Percentiles rank a stretch among this genome's conserved stretches.
phyloP scores from a whole-genome alignment of 2,797 vertebrate genomes.

The Betta splendens region DNA sequence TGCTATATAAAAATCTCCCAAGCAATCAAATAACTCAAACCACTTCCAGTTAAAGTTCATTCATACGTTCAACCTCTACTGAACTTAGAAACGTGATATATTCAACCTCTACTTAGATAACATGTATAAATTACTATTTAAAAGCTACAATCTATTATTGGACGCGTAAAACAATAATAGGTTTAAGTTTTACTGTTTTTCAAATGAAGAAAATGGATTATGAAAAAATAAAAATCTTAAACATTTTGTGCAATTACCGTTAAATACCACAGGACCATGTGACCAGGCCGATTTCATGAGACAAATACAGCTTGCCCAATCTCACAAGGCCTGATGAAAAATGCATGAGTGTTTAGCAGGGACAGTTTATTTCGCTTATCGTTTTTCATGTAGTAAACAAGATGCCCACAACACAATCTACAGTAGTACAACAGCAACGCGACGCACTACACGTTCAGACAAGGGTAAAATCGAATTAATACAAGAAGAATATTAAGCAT shows the following conservation, averaged over 20 bases:
- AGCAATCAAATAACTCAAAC: constrained; percentile 10
- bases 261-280: constrained; percentile 27
- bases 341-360: constrained; percentile 38
- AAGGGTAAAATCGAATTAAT: background rate
- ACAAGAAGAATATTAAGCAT: background rate
- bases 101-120: too few species aligned
- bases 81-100: too few species aligned
- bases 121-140: background rate
- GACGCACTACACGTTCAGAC: background rate
- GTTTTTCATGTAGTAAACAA: constrained; percentile 27
- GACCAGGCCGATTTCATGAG: constrained; percentile 29
- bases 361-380: constrained; percentile 30
- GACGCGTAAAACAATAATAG: background rate
- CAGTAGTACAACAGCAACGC: background rate
- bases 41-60: too few species aligned
- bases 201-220: too few species aligned
- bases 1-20: constrained; percentile 14
- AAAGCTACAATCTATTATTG: background rate
- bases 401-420: constrained; percentile 21
- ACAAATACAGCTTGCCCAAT: constrained; percentile 32
- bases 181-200: background rate
- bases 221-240: too few species aligned
- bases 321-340: constrained; percentile 42
- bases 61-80: too few species aligned
- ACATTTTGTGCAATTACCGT: constrained; percentile 11